A percentile compares a stretch with the other conserved stretches of the same genome.
These are phyloP conservation scores for Melanotaenia boesemani DNA, from an alignment of 2,797 vertebrate species.

Conservation along the genomic window DNA sequence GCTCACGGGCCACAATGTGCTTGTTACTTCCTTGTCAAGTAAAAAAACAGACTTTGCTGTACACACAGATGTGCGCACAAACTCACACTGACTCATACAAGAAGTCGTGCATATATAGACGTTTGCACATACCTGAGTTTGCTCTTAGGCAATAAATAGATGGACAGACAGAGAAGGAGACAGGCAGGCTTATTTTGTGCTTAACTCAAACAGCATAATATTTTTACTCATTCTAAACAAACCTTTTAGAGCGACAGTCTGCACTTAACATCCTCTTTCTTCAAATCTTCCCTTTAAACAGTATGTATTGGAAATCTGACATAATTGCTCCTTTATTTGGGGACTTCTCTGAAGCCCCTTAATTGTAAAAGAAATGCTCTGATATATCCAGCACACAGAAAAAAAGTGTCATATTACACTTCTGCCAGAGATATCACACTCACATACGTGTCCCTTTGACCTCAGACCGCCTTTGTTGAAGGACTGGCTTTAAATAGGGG, in stretches of 20 bases:
- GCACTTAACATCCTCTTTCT: conserved; percentile 30
- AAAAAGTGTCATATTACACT: conserved; percentile 47
- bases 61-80: conserved; percentile 59
- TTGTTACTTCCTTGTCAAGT: conserved; percentile 67
- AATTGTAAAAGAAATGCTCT: conserved; percentile 11
- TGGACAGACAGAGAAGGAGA: conserved; percentile 38
- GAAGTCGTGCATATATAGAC: conserved; percentile 31
- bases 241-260: conserved; percentile 3
- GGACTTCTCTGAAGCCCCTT: conserved; percentile 10
- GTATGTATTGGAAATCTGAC: conserved; percentile 34
- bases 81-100: conserved; percentile 43
- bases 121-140: conserved; percentile 16
- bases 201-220: conserved; percentile 36
- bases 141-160: conserved; percentile 26
- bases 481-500: conserved; percentile 60
- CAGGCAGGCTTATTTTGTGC: conserved; percentile 23
- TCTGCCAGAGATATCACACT: conserved; percentile 52
- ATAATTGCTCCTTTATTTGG: conserved; percentile 40
- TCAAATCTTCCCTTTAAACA: conserved; percentile 27
- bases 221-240: conserved; percentile 31
- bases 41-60: conserved; percentile 71
- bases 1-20: conserved; percentile 64
- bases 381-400: conserved; percentile 16
- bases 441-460: conserved; percentile 52
- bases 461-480: conserved; percentile 60